Conservation (phyloP, 2,113 vertebrate genomes). For the Gambusia affinis region DNA sequence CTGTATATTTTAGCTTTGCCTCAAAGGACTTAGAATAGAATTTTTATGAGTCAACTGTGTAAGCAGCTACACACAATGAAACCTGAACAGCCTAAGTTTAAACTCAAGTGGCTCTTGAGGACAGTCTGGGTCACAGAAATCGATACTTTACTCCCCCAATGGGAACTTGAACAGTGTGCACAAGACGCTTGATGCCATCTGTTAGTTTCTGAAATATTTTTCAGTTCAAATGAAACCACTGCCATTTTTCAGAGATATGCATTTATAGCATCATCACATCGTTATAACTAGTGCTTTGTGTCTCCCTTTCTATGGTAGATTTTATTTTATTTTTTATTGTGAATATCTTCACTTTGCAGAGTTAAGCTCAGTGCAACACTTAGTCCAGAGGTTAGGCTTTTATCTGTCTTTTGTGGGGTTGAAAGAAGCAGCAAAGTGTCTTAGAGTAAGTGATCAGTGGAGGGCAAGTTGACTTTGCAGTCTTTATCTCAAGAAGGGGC, state of each 20-base stretch:
- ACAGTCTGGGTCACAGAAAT: slow-evolving; percentile 48
- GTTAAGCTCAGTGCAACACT: slow-evolving; percentile 41
- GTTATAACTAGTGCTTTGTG: not conserved
- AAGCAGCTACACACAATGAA: slow-evolving; percentile 49
- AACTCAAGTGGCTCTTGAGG: slow-evolving; percentile 51
- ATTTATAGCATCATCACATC: not conserved
- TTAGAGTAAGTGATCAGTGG: slow-evolving; percentile 63
- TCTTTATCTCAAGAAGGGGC: slow-evolving; percentile 62
- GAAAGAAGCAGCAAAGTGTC: slow-evolving; percentile 40
- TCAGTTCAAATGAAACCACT: slow-evolving; percentile 23
- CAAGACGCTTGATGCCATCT: slow-evolving; percentile 34
- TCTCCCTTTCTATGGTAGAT: slow-evolving; percentile 9
- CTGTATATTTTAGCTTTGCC: slow-evolving; percentile 8
- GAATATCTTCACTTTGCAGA: slow-evolving; percentile 43
- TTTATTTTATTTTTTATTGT: slow-evolving; percentile 9
- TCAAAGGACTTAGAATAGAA: slow-evolving; percentile 18
- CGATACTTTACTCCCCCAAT: slow-evolving; percentile 43
- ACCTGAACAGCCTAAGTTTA: slow-evolving; percentile 26
- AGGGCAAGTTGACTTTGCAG: slow-evolving; percentile 53
- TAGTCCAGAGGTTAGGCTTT: slow-evolving; percentile 59
- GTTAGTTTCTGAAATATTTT: slow-evolving; percentile 25
- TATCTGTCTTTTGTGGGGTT: slow-evolving; percentile 45
- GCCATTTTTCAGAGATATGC: not conserved
- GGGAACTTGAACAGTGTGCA: slow-evolving; percentile 42
- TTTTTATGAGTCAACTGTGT: slow-evolving; percentile 35